Percentiles rank a stretch among this genome's conserved stretches.
phyloP scores from a whole-genome alignment of 2,888 invertebrate species.

The Ochropacha duplaris region DNA sequence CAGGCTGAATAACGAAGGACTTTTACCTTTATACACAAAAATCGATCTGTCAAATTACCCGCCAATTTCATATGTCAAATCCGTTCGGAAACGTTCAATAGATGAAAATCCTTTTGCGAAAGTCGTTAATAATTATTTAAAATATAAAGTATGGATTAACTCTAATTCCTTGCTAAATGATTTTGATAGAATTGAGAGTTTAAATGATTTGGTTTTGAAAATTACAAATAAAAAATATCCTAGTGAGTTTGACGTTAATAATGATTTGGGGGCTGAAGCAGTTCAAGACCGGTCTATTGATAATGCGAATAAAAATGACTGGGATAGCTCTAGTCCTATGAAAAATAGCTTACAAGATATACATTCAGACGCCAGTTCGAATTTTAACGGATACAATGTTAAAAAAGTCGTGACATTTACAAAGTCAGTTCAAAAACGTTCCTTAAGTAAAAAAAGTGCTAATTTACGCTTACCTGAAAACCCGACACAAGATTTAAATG shows the following conservation, averaged over 20 bases:
- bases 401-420: background rate
- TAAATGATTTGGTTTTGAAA: background rate
- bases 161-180: conserved; percentile 34
- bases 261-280: conserved; percentile 29
- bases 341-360: background rate
- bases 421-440: conserved; percentile 8
- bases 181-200: conserved; percentile 9
- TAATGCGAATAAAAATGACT: conserved; percentile 3
- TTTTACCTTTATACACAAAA: conserved; percentile 2
- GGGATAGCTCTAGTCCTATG: conserved; percentile 7
- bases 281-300: conserved; percentile 35
- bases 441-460: background rate
- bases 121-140: conserved; percentile 57
- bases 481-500: conserved; percentile 35
- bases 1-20: background rate
- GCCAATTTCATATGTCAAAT: conserved; percentile 25
- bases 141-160: conserved; percentile 61
- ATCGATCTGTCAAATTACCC: conserved; percentile 21
- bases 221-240: conserved; percentile 8
- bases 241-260: conserved; percentile 39
- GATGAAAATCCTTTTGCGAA: conserved; percentile 38
- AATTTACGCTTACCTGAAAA: conserved; percentile 28
- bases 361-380: background rate
- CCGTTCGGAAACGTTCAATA: conserved; percentile 45
- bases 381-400: conserved; percentile 7